These are phyloP conservation scores for Aphrophora alni DNA, from an alignment of 2,888 invertebrate species.

Conservation along the genomic window DNA sequence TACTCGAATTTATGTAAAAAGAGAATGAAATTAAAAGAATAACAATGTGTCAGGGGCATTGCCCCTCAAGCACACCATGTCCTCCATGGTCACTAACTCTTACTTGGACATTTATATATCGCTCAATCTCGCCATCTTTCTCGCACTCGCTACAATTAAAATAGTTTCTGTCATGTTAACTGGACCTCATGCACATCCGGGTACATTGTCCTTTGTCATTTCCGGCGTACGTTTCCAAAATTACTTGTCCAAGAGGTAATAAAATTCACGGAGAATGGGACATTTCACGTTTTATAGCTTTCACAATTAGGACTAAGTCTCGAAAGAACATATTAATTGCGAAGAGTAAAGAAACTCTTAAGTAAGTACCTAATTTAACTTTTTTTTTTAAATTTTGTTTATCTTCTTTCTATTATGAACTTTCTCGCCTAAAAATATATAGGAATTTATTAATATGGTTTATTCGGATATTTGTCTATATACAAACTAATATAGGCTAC, in stretches of 20 bases:
- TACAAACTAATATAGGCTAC: too few species aligned
- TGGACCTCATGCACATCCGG: not conserved
- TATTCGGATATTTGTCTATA: too few species aligned
- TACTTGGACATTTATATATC: not conserved
- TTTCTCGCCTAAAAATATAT: too few species aligned
- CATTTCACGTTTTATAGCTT: too few species aligned
- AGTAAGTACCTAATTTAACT: too few species aligned
- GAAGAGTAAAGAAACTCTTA: too few species aligned
- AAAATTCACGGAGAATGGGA: too few species aligned
- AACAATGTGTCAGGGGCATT: not conserved
- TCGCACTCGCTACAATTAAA: not conserved
- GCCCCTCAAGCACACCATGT: not conserved
- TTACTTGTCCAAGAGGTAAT: not conserved
- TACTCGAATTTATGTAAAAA: not conserved
- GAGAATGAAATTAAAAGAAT: not conserved
- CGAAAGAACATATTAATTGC: too few species aligned
- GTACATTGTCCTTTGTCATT: not conserved
- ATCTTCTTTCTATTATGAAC: too few species aligned
- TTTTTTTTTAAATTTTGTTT: too few species aligned
- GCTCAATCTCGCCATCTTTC: not conserved
- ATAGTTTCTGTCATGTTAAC: not conserved
- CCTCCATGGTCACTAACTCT: slow-evolving; percentile 1
- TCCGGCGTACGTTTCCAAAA: not conserved
- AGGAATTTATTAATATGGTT: too few species aligned
- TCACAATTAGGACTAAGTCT: too few species aligned